Evolutionary conservation across 2,888 invertebrate species (phyloP).

Genomic region (Dynastes maya): DNA sequence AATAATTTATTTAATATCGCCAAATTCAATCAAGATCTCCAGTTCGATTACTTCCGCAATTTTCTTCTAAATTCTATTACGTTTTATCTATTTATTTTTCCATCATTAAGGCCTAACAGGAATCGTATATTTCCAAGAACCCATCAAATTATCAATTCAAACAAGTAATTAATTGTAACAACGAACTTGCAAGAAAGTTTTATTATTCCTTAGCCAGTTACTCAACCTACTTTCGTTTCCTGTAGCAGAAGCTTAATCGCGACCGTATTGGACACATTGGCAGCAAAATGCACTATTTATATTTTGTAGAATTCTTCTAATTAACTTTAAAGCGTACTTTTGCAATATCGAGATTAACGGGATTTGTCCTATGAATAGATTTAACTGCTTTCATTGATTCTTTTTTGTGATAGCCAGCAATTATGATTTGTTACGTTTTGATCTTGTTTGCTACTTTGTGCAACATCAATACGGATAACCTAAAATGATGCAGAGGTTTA

Average conservation of each 20-base stretch:
- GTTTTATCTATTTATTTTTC: background rate
- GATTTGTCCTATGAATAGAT: too few relatives aligned
- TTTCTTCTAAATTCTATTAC: too few relatives aligned
- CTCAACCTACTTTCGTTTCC: slow-evolving; percentile 2
- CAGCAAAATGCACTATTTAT: background rate
- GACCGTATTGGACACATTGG: background rate
- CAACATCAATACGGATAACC: too few relatives aligned
- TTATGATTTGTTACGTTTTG: too few relatives aligned
- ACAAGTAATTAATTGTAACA: slow-evolving; percentile 12
- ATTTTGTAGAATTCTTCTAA: background rate
- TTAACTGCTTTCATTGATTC: too few relatives aligned
- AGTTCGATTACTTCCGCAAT: too few relatives aligned
- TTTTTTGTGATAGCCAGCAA: too few relatives aligned
- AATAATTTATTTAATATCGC: too few relatives aligned
- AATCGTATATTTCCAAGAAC: background rate
- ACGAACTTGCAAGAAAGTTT: slow-evolving; percentile 8
- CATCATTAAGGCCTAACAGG: background rate
- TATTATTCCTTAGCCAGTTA: background rate
- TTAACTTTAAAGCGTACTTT: background rate
- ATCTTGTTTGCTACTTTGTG: too few relatives aligned
- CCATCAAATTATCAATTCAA: slow-evolving; percentile 4
- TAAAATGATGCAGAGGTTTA: too few relatives aligned
- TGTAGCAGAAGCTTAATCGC: background rate
- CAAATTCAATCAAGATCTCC: too few relatives aligned
- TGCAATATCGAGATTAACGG: too few relatives aligned